These are phyloP conservation scores for Tachyglossus aculeatus DNA, from an alignment of 2,797 vertebrate species.

Conservation along the genomic window DNA sequence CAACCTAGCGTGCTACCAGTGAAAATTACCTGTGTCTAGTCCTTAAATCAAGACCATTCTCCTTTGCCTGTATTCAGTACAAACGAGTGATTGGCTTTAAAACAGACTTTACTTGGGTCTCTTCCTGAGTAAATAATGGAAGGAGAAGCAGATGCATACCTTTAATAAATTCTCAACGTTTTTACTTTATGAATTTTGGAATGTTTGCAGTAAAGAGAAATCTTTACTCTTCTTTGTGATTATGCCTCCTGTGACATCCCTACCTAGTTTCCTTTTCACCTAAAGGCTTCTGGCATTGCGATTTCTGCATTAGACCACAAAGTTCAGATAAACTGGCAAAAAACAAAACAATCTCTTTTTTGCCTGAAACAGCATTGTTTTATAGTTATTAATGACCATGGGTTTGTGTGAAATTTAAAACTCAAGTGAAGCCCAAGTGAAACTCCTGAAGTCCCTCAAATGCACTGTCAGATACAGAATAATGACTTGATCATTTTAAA, in stretches of 20 bases:
- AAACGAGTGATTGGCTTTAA: constrained; percentile 21
- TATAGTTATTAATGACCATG: not conserved
- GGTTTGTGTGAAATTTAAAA: constrained; percentile 4
- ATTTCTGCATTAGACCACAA: constrained; percentile 4
- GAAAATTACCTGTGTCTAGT: constrained; percentile 2
- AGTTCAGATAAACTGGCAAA: not conserved
- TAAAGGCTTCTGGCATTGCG: not conserved
- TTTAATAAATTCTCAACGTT: constrained; percentile 20
- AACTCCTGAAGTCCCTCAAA: not conserved
- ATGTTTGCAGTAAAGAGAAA: too few species aligned
- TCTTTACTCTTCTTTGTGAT: not conserved
- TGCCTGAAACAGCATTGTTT: not conserved
- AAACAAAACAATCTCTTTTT: constrained; percentile 4
- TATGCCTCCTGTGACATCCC: constrained; percentile 2
- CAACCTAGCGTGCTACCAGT: constrained; percentile 15
- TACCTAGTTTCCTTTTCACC: constrained; percentile 8
- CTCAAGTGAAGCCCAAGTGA: not conserved
- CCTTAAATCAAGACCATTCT: constrained; percentile 6
- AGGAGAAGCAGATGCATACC: too few species aligned
- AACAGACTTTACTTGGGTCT: constrained; percentile 20
- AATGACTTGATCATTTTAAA: constrained; percentile 8
- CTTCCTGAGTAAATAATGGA: not conserved
- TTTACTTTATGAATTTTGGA: not conserved
- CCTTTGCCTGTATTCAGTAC: constrained; percentile 10
- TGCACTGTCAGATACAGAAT: not conserved